Base-by-base conservation (phyloP, 2,888 invertebrate species). In the Campoletis raptor region DNA sequence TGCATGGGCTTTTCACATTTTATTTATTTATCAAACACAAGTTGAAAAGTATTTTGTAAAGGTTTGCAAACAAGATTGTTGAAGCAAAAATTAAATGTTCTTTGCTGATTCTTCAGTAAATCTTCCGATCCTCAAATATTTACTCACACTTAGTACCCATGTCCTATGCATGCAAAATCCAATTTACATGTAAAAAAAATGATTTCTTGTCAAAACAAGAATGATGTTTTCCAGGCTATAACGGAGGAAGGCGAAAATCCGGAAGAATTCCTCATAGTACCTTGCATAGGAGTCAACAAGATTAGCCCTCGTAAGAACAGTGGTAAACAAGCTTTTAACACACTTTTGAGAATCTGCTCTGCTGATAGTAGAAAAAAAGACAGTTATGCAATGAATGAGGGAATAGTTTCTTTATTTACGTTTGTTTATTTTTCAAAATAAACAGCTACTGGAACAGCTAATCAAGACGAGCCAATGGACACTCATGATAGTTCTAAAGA, bases 241-340 rank as follows among this genome's bases (percentile, higher is more conserved):
- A 95, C 95, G 91, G 96, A 96, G 18, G 96, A 97, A 93, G 97
- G 97, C 5, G 95, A 96, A 84, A 96, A 98, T 95, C 97, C 98
- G 2, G 96, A 96, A 10, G 97, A 96, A 42, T 97, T 95, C 93
- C 93, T 96, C 15, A 93, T 94, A n/a, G 88, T 94, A 76, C 94
- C 94, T 15, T 91, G 92, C 78, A 92, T 92, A 37, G 93, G 93
- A 73, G 73, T 89, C 36, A 90, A 89, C 18, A 94, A 92, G 90
- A 83, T 89, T 70, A 90, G 81, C 80, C 90, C 92, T 15, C 91
- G 92, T 78, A 93, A 93, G 88, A 92, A 92, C 85, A 92, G 91
- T 86, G 85, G 91, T 91, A 89, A 87, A 86, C 81, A 84, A 80
- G 80, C 61, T 83, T 86, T 81, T 73, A 48, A 90, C 64, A 78